Percentiles rank a stretch among this genome's conserved stretches.
phyloP scores from a whole-genome alignment of 2,888 invertebrate species.

The Entomobrya multifasciata region DNA sequence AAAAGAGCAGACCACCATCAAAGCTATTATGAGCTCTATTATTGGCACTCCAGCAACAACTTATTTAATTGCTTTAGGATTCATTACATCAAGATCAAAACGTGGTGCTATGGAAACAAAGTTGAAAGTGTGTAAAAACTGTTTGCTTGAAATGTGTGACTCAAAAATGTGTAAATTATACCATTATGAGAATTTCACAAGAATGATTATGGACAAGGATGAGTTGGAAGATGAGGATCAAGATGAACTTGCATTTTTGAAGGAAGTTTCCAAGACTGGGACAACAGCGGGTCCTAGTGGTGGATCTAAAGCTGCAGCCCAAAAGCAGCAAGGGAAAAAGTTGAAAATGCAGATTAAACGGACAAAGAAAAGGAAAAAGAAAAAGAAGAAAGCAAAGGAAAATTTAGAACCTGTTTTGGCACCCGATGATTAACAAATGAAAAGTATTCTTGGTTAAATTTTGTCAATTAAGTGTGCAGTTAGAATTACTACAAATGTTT shows the following conservation, averaged over 20 bases:
- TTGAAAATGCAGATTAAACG: conserved; percentile 48
- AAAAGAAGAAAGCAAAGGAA: conserved; percentile 49
- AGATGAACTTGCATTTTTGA: conserved; percentile 59
- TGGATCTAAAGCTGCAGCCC: background rate
- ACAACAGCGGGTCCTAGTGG: background rate
- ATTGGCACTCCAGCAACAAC: conserved; percentile 52
- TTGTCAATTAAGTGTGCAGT: too few relatives aligned
- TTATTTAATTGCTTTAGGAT: conserved; percentile 52
- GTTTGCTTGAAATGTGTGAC: conserved; percentile 91
- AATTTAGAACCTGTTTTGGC: conserved; percentile 48
- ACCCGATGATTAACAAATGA: conserved; percentile 40
- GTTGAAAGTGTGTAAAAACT: conserved; percentile 87
- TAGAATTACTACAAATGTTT: too few relatives aligned
- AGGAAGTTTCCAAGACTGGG: conserved; percentile 26
- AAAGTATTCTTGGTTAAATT: too few relatives aligned
- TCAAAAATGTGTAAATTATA: conserved; percentile 83
- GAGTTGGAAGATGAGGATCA: conserved; percentile 77
- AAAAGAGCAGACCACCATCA: conserved; percentile 83
- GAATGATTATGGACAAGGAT: conserved; percentile 81
- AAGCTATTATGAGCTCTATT: conserved; percentile 82
- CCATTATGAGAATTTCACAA: conserved; percentile 84
- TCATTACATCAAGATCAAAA: conserved; percentile 88
- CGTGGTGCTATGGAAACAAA: conserved; percentile 82
- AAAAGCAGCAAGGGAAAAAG: conserved; percentile 18
- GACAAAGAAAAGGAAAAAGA: conserved; percentile 38